phyloP scores from a whole-genome alignment of 2,888 invertebrate genomes.

The Callosobruchus maculatus region DNA sequence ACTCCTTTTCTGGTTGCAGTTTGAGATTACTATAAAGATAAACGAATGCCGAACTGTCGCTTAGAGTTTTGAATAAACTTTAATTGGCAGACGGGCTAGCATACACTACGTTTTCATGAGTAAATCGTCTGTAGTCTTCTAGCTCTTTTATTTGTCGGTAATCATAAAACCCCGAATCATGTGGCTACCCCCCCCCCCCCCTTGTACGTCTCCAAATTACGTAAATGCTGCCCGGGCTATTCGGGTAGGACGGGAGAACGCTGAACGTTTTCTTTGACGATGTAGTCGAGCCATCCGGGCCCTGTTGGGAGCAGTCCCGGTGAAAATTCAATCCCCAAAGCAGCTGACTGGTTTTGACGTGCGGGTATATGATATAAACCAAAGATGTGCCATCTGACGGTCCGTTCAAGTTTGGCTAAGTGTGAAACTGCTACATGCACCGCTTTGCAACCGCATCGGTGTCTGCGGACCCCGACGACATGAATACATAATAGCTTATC shows the following conservation, averaged over 20 bases:
- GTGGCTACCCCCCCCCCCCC: no score
- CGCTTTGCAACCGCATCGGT: neutral
- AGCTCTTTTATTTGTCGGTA: no score
- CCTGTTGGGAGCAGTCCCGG: neutral
- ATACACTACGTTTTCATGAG: no score
- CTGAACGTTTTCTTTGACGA: neutral
- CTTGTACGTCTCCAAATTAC: no score
- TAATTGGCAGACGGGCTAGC: no score
- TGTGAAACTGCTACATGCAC: neutral
- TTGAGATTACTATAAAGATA: no score
- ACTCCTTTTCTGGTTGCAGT: no score
- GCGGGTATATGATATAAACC: neutral
- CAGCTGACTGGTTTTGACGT: neutral
- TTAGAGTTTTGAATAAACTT: no score
- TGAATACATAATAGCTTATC: neutral
- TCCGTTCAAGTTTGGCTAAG: neutral
- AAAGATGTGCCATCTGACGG: neutral
- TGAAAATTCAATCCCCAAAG: neutral
- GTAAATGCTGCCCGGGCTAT: no score
- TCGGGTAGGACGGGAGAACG: neutral
- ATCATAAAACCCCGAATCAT: no score
- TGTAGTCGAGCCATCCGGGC: neutral
- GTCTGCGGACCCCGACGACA: neutral
- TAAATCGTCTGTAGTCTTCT: no score
- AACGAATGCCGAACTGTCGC: no score